Conservation (phyloP, 1,140 invertebrate genomes). For the Aplysia californica region DNA sequence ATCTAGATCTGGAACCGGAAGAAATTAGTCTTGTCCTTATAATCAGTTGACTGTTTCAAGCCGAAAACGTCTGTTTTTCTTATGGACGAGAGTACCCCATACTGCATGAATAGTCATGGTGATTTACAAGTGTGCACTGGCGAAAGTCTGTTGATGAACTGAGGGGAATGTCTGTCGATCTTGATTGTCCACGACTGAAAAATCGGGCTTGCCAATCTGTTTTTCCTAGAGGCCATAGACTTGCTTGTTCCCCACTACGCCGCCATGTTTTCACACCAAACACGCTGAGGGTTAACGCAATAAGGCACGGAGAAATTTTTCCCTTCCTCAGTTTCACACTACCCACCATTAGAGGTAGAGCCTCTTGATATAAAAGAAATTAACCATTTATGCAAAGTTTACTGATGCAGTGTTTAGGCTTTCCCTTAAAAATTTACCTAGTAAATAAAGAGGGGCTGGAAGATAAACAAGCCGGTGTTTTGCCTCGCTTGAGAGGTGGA, state of each 20-base stretch:
- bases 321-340: neutral
- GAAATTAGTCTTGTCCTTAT: no score
- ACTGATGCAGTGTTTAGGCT: no score
- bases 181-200: neutral
- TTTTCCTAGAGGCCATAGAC: neutral
- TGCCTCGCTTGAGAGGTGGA: neutral
- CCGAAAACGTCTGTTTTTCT: neutral
- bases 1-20: no score
- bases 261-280: conserved; percentile 18
- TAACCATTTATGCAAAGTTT: no score
- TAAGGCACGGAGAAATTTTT: neutral
- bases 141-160: neutral
- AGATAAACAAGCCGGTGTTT: neutral
- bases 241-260: neutral
- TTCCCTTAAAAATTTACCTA: no score
- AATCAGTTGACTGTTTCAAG: neutral
- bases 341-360: neutral
- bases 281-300: conserved; percentile 3
- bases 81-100: neutral
- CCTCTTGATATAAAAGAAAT: no score
- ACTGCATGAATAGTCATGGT: neutral
- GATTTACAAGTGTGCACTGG: neutral
- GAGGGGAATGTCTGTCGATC: neutral
- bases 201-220: conserved; percentile 1
- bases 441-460: no score